Base-by-base conservation (phyloP, 1,140 invertebrate species). In the Formica exsecta region DNA sequence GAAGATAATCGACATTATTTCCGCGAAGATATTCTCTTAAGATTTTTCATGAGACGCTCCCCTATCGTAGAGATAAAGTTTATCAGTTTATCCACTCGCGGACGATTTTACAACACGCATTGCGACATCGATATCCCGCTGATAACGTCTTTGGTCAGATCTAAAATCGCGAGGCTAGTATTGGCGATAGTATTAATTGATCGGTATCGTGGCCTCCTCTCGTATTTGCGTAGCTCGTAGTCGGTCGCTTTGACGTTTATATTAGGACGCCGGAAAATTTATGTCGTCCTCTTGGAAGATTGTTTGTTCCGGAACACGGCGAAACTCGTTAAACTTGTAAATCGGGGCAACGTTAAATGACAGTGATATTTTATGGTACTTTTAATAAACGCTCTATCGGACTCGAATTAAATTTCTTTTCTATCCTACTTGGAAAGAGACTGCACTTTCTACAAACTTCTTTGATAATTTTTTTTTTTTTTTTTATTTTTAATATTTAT, bases 61-160 rank as follows among this genome's bases (percentile, higher is more conserved):
- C 41, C 36, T 29, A 11, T 51, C 5, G 25, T 36, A 73, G 9
- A 79, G 74, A 89, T 86, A 88, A 54, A 41, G 61, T 86, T 89
- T 89, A 89, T 89, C 81, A 61, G 36, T 86, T 86, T 59, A 64
- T 77, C 68, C 85, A 86, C 65, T 68, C 59, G 3, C 44, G 38
- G 19, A 41, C 51, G 71, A 87, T 88, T 86, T 88, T 85, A 88
- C 19, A 61, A 57, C 22, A 13, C 57, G 29, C 38, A 29, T 44
- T 59, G 57, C 86, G 68, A 85, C 61, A 36, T n/a, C 36, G 76
- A 71, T 70, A 80, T 68, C 64, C 29, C 29, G 32, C 19, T 16
- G 65, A 70, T 68, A 41, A 19, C 64, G 6, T 62, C 19, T 32
- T 44, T 13, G 59, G 11, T 1, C 16, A 70, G 22, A 36, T 25